phyloP scores from a whole-genome alignment of 2,113 vertebrate genomes.

The Bubo blakistoni region DNA sequence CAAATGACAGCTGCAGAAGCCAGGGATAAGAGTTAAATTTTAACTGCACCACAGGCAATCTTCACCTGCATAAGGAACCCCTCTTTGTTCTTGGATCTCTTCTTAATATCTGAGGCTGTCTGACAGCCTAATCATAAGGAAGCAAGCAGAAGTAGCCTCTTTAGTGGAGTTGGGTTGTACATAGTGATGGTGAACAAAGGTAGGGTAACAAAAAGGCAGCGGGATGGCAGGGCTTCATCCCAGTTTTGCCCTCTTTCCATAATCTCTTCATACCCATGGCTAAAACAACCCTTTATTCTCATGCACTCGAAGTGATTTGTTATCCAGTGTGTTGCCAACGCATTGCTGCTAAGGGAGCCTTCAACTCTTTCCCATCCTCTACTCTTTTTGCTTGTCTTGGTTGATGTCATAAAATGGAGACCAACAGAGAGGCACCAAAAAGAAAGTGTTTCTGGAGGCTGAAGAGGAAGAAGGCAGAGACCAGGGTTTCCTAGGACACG shows the following conservation, averaged over 20 bases:
- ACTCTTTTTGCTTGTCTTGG: not conserved
- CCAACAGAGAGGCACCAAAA: not conserved
- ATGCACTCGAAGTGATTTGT: not conserved
- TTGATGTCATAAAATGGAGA: not conserved
- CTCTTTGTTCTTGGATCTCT: not conserved
- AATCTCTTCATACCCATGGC: not conserved
- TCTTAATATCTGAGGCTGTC: not conserved
- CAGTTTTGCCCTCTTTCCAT: not conserved
- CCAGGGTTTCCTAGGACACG: not conserved
- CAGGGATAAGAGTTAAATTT: not conserved
- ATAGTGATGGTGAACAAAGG: not conserved
- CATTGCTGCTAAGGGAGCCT: not conserved
- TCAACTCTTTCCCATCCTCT: not conserved
- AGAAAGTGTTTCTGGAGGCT: not conserved
- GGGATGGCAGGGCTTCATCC: not conserved
- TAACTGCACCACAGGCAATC: not conserved
- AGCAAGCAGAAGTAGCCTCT: not conserved
- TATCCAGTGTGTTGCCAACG: not conserved
- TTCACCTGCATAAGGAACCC: not conserved
- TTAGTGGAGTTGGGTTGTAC: not conserved
- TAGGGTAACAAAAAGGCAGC: not conserved
- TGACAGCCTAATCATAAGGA: not conserved
- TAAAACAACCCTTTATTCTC: not conserved
- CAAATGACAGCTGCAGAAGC: not conserved
- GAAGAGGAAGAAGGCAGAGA: not conserved